Base-by-base conservation (phyloP, 2,113 vertebrate genomes). In the Saguinus midas region DNA sequence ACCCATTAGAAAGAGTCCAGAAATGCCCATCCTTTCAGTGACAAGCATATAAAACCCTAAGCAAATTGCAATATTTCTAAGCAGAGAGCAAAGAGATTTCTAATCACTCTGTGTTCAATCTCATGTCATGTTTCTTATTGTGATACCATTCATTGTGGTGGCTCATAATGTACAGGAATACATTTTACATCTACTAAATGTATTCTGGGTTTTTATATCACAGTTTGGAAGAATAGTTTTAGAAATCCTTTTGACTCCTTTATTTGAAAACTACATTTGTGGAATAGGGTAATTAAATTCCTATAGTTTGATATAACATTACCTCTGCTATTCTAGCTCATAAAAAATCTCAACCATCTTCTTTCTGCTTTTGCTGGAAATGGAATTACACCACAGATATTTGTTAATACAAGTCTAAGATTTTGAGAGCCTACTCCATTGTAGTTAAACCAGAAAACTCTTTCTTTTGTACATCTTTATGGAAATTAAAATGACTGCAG, bases 401-500 rank as follows among this genome's bases (percentile, higher is more conserved):
- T 96, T 95, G 93, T 94, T 97, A 94, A 96, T 95, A 91, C 32
- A 85, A 95, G 57, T 81, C 17, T 90, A 95, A 78, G 95, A 96
- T 98, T 98, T 96, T 96, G 95, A 97, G 76, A 97, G 96, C 50
- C 82, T 94, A 9, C 45, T 85, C 97, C 86, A 98, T 90, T 96
- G 85, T 91, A 97, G 88, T 98, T 98, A 97, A 98, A 94, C 75
- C 61, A 87, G 83, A 94, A 95, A 90, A 95, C 37, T 92, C 91
- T 96, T 61, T 97, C 92, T 95, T 97, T 91, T 87, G 43, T 68
- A 64, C 13, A 72, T 95, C 96, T 95, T 98, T 95, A 93, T 95
- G 76, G 95, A 98, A 98, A 97, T 97, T 94, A 90, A 98, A 97
- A 97, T 97, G 91, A 98, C 92, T 98, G 91, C 83, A 96, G 96